Conservation (phyloP, 2,888 invertebrate species). For the Monoplex corrugatus region DNA sequence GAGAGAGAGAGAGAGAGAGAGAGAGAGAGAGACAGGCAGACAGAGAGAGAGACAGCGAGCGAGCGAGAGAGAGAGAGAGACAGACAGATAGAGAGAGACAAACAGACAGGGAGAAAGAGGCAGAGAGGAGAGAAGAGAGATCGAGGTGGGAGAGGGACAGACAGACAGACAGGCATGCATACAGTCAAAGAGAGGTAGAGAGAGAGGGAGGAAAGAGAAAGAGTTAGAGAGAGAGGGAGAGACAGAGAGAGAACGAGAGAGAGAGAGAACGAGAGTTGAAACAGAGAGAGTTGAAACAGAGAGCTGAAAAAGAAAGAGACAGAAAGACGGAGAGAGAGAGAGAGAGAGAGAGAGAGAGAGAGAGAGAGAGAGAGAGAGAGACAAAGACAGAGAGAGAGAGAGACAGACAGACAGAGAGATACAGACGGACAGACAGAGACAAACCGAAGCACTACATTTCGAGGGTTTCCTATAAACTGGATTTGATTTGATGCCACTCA, state of each 20-base stretch:
- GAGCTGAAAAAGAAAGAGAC: neutral
- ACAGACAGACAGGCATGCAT: no score
- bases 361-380: no score
- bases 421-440: neutral
- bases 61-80: neutral
- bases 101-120: neutral
- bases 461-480: no score
- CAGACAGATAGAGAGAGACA: neutral
- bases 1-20: neutral
- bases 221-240: neutral
- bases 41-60: neutral
- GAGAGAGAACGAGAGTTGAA: no score
- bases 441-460: no score
- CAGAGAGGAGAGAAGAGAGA: no score
- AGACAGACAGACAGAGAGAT: neutral
- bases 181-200: no score
- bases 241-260: neutral
- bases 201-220: neutral
- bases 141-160: no score
- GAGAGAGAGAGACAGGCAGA: neutral
- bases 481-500: no score
- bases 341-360: no score
- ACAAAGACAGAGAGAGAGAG: neutral
- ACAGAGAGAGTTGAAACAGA: no score
- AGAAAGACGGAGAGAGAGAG: neutral